Percentiles rank a stretch among this genome's conserved stretches.
These are phyloP conservation scores for Slavum lentiscoides DNA, from an alignment of 2,888 invertebrate species.

Conservation along the genomic window DNA sequence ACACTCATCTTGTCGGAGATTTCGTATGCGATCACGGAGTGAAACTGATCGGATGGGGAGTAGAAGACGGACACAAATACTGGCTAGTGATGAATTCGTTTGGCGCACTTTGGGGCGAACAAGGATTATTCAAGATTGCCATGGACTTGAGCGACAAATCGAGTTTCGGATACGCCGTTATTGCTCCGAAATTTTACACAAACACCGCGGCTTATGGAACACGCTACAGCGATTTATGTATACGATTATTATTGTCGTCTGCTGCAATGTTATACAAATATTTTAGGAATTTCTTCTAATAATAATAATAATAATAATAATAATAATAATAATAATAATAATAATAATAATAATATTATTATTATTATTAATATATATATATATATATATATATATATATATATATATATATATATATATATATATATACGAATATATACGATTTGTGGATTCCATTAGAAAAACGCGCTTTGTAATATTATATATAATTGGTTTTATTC, in stretches of 20 bases:
- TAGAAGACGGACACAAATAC: conserved; percentile 4
- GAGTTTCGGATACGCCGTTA: conserved; percentile 14
- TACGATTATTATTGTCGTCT: not conserved
- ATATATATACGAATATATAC: no score
- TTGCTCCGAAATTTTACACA: not conserved
- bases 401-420: no score
- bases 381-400: no score
- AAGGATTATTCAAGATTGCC: not conserved
- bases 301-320: no score
- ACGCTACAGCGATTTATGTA: no score
- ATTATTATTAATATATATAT: no score
- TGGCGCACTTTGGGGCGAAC: conserved; percentile 17
- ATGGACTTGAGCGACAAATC: not conserved
- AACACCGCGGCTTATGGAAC: not conserved
- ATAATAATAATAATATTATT: no score
- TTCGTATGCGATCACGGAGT: conserved; percentile 16
- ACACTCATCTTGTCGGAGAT: conserved; percentile 13
- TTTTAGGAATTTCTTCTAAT: not conserved
- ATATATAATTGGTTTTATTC: no score
- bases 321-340: no score
- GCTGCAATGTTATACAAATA: not conserved
- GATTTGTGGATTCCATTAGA: no score
- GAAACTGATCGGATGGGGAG: conserved; percentile 30
- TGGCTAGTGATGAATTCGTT: conserved; percentile 28
- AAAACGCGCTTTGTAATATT: no score